Evolutionary conservation across 2,797 vertebrate species (phyloP), one percentile per base, ranked within the genome.

Genomic region (Xiphophorus birchmanni): DNA sequence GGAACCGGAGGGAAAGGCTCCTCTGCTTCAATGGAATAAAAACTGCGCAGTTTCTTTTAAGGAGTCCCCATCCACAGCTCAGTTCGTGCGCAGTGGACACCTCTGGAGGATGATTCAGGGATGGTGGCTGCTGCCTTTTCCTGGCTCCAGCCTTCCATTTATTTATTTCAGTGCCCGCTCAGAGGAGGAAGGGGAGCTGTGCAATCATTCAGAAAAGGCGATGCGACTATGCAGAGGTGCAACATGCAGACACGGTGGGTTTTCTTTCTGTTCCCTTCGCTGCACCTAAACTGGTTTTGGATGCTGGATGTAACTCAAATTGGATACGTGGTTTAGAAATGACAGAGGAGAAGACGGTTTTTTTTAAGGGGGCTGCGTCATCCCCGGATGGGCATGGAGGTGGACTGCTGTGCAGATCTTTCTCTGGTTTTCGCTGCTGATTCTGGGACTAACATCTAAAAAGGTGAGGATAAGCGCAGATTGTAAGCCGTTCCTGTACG

Each of bases 1-100:
- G 54, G 10, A 3, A 65, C 79, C 80, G 80, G 84, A 88, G 87
- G 86, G 86, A 87, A 89, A 89, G 92, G 94, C 93, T 95, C 42
- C 94, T 94, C 92, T 88, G 89, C 89, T 91, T 94, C 91, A 94
- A 90, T 92, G 93, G 95, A 96, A 95, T 96, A 92, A 89, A 95
- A 96, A 96, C 95, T 96, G 95, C 95, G 95, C 95, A 96, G 86
- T 96, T 93, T 93, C 89, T 91, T 23, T 92, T 74, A 78, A 82
- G 79, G 89, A 85, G 58, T 92, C 84, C 84, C 83, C 83, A 71
- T 71, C 72, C n/a, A 21, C 35, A 4, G 90, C 83, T 84, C 86
- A 81, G 84, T 58, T 82, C 80, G 81, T 78, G 26, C 80, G 8
- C 82, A 76, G 86, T 47, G 67, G 0, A 11, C 8, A 13, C 26